Conservation (phyloP, 2,888 invertebrate genomes). For the Merodon equestris region DNA sequence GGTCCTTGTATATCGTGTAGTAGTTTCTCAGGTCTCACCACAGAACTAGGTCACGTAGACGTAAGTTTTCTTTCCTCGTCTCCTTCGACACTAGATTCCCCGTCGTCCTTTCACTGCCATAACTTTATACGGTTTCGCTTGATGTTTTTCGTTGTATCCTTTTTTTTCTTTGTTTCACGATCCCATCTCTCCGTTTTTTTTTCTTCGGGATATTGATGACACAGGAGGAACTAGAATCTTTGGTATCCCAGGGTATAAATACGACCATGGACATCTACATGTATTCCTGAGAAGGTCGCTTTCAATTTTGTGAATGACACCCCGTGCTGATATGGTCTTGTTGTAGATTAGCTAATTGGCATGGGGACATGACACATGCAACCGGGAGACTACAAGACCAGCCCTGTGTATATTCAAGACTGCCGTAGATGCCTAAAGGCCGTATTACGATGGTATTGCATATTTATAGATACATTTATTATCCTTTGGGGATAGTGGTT, state of each 20-base stretch:
- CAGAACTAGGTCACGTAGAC: conserved; percentile 61
- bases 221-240: conserved; percentile 10
- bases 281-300: conserved; percentile 36
- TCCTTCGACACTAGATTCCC: no score
- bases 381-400: conserved; percentile 15
- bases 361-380: conserved; percentile 57
- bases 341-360: conserved; percentile 65
- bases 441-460: conserved; percentile 26
- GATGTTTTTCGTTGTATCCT: neutral
- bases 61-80: conserved; percentile 4
- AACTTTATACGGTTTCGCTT: conserved; percentile 18
- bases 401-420: neutral
- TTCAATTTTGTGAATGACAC: conserved; percentile 56
- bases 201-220: neutral
- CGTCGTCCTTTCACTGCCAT: neutral
- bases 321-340: conserved; percentile 35
- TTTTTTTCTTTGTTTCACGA: conserved; percentile 2
- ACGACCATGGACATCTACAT: no score
- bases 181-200: no score
- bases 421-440: no score
- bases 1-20: conserved; percentile 18
- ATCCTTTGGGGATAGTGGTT: conserved; percentile 32
- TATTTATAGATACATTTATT: conserved; percentile 46
- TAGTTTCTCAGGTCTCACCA: conserved; percentile 24
- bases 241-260: conserved; percentile 6